A percentile compares a stretch with the other conserved stretches of the same genome.
phyloP scores from a whole-genome alignment of 1,140 invertebrate species.

The Semibalanus balanoides region DNA sequence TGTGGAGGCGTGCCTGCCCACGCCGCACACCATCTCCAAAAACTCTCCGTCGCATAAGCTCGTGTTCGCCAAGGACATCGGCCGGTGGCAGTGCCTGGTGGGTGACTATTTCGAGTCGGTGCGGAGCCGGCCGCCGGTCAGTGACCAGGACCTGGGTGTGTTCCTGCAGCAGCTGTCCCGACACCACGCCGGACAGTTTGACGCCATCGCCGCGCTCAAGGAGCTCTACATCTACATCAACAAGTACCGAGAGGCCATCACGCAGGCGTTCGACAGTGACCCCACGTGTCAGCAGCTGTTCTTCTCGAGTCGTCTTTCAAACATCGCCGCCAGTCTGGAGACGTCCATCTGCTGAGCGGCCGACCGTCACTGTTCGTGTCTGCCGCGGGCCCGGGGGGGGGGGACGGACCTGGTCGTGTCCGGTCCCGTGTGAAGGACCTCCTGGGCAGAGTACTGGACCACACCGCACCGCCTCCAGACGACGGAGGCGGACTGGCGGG shows the following conservation, averaged over 20 bases:
- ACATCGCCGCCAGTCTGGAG: constrained; percentile 20
- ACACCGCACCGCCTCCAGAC: no score
- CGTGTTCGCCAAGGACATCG: constrained; percentile 86
- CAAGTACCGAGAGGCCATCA: constrained; percentile 82
- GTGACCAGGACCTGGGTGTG: constrained; percentile 80
- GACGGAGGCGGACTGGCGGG: no score
- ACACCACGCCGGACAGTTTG: constrained; percentile 72
- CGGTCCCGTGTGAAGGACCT: no score
- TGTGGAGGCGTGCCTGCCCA: constrained; percentile 88
- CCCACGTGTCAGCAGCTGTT: constrained; percentile 10
- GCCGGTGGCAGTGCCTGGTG: constrained; percentile 51
- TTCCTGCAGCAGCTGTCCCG: constrained; percentile 81
- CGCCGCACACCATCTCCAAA: constrained; percentile 74
- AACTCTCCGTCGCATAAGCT: constrained; percentile 91
- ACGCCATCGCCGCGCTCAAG: constrained; percentile 76
- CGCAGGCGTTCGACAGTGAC: constrained; percentile 22
- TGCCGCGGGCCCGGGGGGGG: no score
- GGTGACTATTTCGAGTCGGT: constrained; percentile 74
- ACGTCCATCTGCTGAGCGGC: neutral
- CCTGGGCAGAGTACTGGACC: no score
- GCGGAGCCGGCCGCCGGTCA: constrained; percentile 66
- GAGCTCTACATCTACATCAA: constrained; percentile 87
- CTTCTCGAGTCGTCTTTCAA: constrained; percentile 20
- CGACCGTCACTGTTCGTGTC: no score
- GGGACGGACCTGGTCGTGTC: no score